These are phyloP conservation scores for Campoplex nolae DNA, from an alignment of 2,888 invertebrate species.

Conservation along the genomic window DNA sequence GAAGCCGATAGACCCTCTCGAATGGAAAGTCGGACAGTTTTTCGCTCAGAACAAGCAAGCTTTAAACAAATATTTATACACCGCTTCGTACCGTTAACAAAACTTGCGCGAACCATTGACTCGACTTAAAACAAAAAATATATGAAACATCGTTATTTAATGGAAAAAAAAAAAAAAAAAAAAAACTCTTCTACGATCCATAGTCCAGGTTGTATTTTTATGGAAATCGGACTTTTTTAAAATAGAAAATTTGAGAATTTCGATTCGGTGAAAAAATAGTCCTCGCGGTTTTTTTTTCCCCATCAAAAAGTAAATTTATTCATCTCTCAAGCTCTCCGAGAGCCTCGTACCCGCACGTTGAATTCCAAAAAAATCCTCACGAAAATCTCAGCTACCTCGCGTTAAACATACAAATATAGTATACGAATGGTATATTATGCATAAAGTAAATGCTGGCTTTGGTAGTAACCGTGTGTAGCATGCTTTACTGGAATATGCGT, in stretches of 20 bases:
- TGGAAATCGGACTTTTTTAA: background rate
- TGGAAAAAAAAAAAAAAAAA: background rate
- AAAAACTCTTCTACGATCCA: background rate
- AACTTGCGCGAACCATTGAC: background rate
- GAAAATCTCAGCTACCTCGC: conserved; percentile 38
- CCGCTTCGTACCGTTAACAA: background rate
- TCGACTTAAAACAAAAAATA: background rate
- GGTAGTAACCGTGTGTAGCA: conserved; percentile 29
- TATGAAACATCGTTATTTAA: too few species aligned
- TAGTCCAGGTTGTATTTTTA: background rate
- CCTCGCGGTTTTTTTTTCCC: background rate
- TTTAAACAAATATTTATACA: conserved; percentile 14
- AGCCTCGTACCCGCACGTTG: conserved; percentile 7
- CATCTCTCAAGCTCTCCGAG: conserved; percentile 2
- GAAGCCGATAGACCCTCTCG: conserved; percentile 33
- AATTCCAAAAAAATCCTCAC: conserved; percentile 41
- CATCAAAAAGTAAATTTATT: conserved; percentile 22
- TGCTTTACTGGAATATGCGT: conserved; percentile 44
- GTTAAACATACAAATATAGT: conserved; percentile 26
- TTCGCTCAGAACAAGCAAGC: conserved; percentile 20
- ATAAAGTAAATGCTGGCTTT: conserved; percentile 27
- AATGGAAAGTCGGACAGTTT: conserved; percentile 23
- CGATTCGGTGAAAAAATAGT: background rate
- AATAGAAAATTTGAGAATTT: background rate
- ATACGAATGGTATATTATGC: conserved; percentile 48